Evolutionary conservation across 2,888 invertebrate species (phyloP).

Genomic region (Tetragonisca angustula): DNA sequence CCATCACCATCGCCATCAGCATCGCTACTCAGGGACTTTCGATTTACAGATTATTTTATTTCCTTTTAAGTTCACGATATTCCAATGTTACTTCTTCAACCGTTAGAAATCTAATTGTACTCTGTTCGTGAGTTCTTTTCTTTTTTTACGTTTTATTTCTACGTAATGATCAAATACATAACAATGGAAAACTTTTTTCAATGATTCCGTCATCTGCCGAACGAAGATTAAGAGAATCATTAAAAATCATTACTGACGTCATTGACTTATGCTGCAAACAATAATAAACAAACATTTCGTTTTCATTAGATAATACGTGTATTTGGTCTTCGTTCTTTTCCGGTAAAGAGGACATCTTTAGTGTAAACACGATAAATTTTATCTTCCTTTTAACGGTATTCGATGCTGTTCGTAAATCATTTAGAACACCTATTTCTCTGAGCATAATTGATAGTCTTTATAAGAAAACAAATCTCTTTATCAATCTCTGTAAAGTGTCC

Average conservation of each 20-base stretch:
- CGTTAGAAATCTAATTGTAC: neutral
- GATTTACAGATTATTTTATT: neutral
- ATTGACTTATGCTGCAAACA: neutral
- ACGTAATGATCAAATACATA: neutral
- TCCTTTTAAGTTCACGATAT: neutral
- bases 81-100: neutral
- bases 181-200: neutral
- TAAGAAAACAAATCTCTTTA: too few species aligned
- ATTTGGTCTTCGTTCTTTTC: neutral
- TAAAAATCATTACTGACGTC: constrained; percentile 7
- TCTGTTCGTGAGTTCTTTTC: neutral
- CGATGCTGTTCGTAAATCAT: neutral
- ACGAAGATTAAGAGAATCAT: neutral
- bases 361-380: neutral
- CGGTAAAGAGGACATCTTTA: neutral
- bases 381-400: neutral
- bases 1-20: neutral
- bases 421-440: neutral
- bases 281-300: neutral
- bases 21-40: constrained; percentile 2
- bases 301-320: neutral
- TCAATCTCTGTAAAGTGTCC: neutral
- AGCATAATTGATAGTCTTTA: neutral
- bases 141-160: neutral
- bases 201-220: neutral